phyloP scores from a whole-genome alignment of 2,888 invertebrate species.

The Lissonota sp. region DNA sequence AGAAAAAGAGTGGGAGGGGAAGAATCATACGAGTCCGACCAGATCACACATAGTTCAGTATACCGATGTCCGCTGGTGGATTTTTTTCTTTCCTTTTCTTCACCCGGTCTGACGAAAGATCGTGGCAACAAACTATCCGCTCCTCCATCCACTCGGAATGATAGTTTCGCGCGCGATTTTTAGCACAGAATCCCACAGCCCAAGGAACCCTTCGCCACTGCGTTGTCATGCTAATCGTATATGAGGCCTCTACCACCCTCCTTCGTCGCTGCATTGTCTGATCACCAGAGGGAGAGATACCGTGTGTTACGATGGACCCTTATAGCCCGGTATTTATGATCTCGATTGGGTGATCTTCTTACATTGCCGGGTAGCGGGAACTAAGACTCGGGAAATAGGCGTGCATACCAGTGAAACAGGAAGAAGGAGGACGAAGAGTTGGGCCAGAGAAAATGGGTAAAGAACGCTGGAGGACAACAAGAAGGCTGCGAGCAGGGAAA shows the following conservation, averaged over 20 bases:
- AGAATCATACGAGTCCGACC: constrained; percentile 23
- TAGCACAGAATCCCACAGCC: constrained; percentile 56
- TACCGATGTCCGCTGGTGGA: constrained; percentile 67
- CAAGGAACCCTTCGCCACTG: constrained; percentile 40
- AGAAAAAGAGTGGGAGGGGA: constrained; percentile 57
- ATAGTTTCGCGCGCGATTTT: constrained; percentile 34
- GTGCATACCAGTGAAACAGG: constrained; percentile 45
- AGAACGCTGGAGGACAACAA: constrained; percentile 33
- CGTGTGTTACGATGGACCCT: constrained; percentile 22
- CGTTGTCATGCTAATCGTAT: constrained; percentile 83
- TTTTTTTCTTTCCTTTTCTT: constrained; percentile 33
- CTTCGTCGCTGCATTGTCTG: constrained; percentile 37
- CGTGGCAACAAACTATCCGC: constrained; percentile 70
- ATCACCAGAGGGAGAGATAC: constrained; percentile 43
- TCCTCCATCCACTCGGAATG: constrained; percentile 38
- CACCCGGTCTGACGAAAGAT: constrained; percentile 52
- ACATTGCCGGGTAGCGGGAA: constrained; percentile 19
- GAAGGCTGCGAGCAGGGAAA: constrained; percentile 16
- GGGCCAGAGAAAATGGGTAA: constrained; percentile 10
- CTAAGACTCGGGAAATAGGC: constrained; percentile 36
- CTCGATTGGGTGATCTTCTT: constrained; percentile 43
- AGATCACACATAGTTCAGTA: constrained; percentile 23
- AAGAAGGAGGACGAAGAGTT: constrained; percentile 24
- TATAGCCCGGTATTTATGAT: constrained; percentile 53
- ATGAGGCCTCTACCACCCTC: constrained; percentile 71